These are phyloP conservation scores for Cyanoderma ruficeps DNA, from an alignment of 2,113 vertebrate species.

Conservation along the genomic window DNA sequence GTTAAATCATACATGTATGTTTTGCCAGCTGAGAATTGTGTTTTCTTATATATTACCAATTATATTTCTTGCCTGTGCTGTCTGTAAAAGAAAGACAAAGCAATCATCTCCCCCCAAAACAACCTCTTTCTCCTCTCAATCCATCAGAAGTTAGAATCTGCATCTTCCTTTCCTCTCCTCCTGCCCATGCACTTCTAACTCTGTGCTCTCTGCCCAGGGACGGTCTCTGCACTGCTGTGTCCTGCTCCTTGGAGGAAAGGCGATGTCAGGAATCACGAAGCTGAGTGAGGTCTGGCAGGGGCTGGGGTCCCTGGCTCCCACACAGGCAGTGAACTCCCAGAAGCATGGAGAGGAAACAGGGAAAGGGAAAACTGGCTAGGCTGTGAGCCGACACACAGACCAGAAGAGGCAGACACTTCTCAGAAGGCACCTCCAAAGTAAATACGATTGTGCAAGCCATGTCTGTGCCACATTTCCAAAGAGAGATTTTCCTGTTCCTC, in stretches of 20 bases:
- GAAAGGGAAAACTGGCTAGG: background rate
- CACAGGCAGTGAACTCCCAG: background rate
- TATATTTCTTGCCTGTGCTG: background rate
- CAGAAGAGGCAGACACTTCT: background rate
- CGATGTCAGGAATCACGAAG: fast-evolving
- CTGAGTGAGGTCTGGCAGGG: background rate
- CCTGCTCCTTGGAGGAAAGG: background rate
- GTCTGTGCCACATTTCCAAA: background rate
- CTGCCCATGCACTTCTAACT: background rate
- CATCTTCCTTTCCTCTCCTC: background rate
- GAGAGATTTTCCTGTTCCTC: background rate
- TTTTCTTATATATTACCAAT: background rate
- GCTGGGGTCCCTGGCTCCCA: background rate
- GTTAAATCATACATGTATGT: background rate
- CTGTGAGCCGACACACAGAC: background rate
- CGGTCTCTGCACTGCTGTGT: background rate
- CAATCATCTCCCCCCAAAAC: background rate
- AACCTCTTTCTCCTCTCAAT: background rate
- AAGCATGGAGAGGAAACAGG: background rate
- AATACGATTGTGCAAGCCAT: background rate
- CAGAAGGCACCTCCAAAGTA: background rate
- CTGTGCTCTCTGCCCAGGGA: background rate
- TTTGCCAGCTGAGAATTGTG: background rate
- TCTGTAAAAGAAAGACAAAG: background rate
- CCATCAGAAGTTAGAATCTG: background rate